Percentiles rank a stretch among this genome's conserved stretches.
Evolutionary conservation across 1,140 invertebrate genomes (phyloP).

Genomic region (Drosophila repletoides): DNA sequence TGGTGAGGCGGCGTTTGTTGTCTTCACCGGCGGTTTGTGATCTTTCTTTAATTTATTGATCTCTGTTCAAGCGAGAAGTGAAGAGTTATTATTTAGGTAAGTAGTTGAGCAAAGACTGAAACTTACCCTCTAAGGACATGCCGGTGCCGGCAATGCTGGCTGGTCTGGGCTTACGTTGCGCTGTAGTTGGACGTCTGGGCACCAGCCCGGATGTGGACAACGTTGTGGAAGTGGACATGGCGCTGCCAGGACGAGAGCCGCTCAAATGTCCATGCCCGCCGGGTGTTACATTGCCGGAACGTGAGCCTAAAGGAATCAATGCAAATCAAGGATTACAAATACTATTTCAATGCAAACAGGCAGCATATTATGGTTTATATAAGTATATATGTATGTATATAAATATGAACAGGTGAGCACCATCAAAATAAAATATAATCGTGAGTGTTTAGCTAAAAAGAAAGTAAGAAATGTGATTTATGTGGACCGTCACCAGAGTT

Average conservation of each 20-base stretch:
- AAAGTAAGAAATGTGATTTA: slow-evolving; percentile 3
- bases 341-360: background rate
- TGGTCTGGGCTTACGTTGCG: slow-evolving; percentile 84
- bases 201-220: slow-evolving; percentile 71
- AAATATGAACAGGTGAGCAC: slow-evolving; percentile 40
- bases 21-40: slow-evolving; percentile 73
- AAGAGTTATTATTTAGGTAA: background rate
- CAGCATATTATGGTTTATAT: background rate
- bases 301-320: slow-evolving; percentile 56
- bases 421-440: slow-evolving; percentile 48
- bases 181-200: slow-evolving; percentile 57
- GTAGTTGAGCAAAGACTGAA: background rate
- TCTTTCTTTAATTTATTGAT: slow-evolving; percentile 80
- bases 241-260: slow-evolving; percentile 91
- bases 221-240: slow-evolving; percentile 85
- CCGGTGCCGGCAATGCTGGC: slow-evolving; percentile 93
- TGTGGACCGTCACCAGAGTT: slow-evolving; percentile 63
- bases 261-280: slow-evolving; percentile 82
- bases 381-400: background rate
- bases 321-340: slow-evolving; percentile 22
- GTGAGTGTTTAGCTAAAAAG: slow-evolving; percentile 10
- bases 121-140: slow-evolving; percentile 84
- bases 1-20: slow-evolving; percentile 60
- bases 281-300: slow-evolving; percentile 88
- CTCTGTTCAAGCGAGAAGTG: slow-evolving; percentile 38